phyloP scores from a whole-genome alignment of 2,888 invertebrate genomes.

The Drosophila sordidapex region DNA sequence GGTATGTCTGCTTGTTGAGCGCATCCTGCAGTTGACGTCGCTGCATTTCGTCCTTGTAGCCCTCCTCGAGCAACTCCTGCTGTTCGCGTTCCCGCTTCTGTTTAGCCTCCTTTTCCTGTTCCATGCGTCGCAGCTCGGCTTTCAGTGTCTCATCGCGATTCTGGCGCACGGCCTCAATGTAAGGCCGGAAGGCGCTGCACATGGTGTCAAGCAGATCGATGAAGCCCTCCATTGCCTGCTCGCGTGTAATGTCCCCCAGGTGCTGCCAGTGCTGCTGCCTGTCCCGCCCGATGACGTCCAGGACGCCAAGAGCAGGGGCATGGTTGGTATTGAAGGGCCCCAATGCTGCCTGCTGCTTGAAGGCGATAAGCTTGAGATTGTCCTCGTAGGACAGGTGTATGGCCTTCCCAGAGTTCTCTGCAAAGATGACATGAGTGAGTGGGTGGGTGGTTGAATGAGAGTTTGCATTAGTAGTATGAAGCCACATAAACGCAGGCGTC shows the following conservation, averaged over 20 bases:
- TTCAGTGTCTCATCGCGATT: slow-evolving; percentile 93
- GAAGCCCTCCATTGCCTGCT: slow-evolving; percentile 97
- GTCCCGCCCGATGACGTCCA: slow-evolving; percentile 98
- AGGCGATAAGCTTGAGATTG: slow-evolving; percentile 95
- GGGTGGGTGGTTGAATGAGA: background rate
- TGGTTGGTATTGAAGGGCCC: slow-evolving; percentile 91
- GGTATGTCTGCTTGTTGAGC: slow-evolving; percentile 96
- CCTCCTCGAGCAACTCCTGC: slow-evolving; percentile 77
- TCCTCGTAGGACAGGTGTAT: slow-evolving; percentile 97
- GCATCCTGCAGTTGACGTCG: slow-evolving; percentile 96
- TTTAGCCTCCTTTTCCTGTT: slow-evolving; percentile 74
- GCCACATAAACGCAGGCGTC: slow-evolving; percentile 30
- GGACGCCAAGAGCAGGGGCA: slow-evolving; percentile 93
- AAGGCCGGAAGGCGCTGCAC: slow-evolving; percentile 96
- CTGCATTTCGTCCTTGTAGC: slow-evolving; percentile 83
- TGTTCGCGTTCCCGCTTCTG: slow-evolving; percentile 76
- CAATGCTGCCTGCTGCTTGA: slow-evolving; percentile 95
- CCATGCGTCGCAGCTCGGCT: slow-evolving; percentile 83
- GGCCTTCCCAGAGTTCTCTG: slow-evolving; percentile 99
- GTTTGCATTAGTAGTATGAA: slow-evolving; percentile 22
- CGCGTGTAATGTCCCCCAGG: slow-evolving; percentile 92
- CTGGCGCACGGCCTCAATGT: slow-evolving; percentile 95
- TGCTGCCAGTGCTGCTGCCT: slow-evolving; percentile 97
- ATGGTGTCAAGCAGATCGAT: slow-evolving; percentile 93
- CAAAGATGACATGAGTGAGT: slow-evolving; percentile 9